Conservation (phyloP, 2,113 vertebrate genomes). For the Forbesichthys papilliferus region DNA sequence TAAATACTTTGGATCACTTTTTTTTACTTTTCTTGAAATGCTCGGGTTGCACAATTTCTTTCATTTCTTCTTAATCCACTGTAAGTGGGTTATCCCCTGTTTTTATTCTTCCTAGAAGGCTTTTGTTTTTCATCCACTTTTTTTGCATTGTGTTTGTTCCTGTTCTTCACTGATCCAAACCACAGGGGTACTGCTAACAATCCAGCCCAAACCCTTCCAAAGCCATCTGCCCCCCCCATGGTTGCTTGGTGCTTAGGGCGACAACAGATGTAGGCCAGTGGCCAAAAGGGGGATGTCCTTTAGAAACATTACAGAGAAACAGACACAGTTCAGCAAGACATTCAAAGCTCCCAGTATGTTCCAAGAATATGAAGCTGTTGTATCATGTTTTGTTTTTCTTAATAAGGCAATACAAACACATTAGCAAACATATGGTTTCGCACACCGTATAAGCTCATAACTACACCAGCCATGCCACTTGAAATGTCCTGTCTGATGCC, state of each 20-base stretch:
- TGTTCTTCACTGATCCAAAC: conserved; percentile 28
- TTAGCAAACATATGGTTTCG: too few species aligned
- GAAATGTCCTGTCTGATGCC: background rate
- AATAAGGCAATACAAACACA: too few species aligned
- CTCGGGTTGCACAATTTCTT: conserved; percentile 33
- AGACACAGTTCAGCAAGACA: background rate
- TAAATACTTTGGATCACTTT: background rate
- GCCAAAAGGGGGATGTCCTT: background rate
- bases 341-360: too few species aligned
- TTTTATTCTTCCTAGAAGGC: conserved; percentile 47
- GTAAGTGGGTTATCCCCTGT: too few species aligned
- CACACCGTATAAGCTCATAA: background rate
- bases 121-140: conserved; percentile 38
- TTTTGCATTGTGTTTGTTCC: conserved; percentile 27
- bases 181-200: conserved; percentile 22
- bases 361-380: too few species aligned
- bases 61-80: too few species aligned
- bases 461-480: conserved; percentile 1
- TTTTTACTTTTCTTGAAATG: conserved; percentile 4
- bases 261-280: conserved; percentile 16
- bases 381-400: too few species aligned
- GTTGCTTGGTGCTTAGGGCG: background rate
- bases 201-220: conserved; percentile 12
- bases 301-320: background rate
- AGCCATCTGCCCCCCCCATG: background rate